Base-by-base conservation (phyloP, 2,888 invertebrate species). In the Frankliniella fusca region DNA sequence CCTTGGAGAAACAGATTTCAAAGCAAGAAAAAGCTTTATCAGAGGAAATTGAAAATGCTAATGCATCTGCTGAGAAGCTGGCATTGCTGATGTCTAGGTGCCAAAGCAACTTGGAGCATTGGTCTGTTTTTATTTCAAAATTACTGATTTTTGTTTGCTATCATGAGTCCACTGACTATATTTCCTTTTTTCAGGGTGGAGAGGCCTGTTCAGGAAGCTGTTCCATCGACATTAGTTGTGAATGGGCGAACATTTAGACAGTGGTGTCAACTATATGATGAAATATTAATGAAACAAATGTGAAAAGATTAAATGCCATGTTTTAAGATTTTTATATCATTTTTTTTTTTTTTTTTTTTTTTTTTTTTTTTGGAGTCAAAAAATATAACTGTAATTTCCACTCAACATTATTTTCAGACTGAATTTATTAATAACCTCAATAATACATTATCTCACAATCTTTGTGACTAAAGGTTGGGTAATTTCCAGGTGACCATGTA, bases 341-440 rank as follows among this genome's bases (percentile, higher is more conserved):
- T 3, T 54, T 1, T 54, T 54, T 3, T 5, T 54, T 54, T 7
- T 23, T 70, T 23, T 9, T 76, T 76, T 9, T 0, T 2, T 27
- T 27, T 23, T 10, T 8, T n/a, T 8, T n/a, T n/a, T n/a, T n/a
- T n/a, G n/a, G n/a, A n/a, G n/a, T 27, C 23, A 76, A 27, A 76
- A 10, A 76, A 76, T 27, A 12, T 27, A 27, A 27, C 23, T 15
- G 12, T 54, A 12, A 54, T 54, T 54, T 15, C 12, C 11, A 54
- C 18, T 20, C 54, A 15, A 20, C 15, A 7, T 20, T 54, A 54
- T 54, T 7, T 15, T 54, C 54, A 76, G 27, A 76, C 27, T 61
- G 61, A 61, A 54, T 76, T 76, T 76, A 76, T 76, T 76, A 27
- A 76, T 76, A 76, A 76, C 70, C 70, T 27, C 70, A 76, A 27